phyloP scores from a whole-genome alignment of 53 echinoderm and acorn worm species.

The Apostichopus leukothele region DNA sequence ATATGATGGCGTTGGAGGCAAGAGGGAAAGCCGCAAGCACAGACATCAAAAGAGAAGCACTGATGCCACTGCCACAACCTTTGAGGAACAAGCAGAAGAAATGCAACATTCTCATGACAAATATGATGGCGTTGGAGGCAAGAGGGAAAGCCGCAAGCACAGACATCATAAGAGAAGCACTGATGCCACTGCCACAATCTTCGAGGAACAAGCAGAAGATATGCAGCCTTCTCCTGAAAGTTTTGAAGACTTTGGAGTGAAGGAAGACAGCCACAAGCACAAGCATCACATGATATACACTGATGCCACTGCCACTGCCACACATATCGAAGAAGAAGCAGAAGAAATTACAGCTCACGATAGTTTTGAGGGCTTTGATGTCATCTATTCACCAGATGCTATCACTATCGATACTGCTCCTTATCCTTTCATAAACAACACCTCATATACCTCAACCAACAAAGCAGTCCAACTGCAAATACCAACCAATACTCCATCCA shows the following conservation, averaged over 20 bases:
- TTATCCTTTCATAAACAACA: conserved; percentile 12
- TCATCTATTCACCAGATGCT: not conserved
- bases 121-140: not conserved
- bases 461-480: not conserved
- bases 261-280: too few species aligned
- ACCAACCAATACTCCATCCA: not conserved
- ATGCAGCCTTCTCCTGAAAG: not conserved
- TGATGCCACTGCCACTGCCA: not conserved
- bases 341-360: not conserved
- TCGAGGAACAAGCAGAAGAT: not conserved
- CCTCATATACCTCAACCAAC: conserved; percentile 1
- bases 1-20: not conserved
- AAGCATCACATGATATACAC: not conserved
- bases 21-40: not conserved
- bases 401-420: conserved; percentile 13
- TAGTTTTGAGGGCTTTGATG: not conserved
- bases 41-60: not conserved
- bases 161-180: not conserved
- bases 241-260: too few species aligned
- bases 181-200: not conserved
- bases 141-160: conserved; percentile 3
- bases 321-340: not conserved
- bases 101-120: not conserved
- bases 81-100: not conserved
- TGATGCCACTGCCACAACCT: not conserved